Evolutionary conservation across 2,888 invertebrate species (phyloP).

Genomic region (Boloria euphrosyne): DNA sequence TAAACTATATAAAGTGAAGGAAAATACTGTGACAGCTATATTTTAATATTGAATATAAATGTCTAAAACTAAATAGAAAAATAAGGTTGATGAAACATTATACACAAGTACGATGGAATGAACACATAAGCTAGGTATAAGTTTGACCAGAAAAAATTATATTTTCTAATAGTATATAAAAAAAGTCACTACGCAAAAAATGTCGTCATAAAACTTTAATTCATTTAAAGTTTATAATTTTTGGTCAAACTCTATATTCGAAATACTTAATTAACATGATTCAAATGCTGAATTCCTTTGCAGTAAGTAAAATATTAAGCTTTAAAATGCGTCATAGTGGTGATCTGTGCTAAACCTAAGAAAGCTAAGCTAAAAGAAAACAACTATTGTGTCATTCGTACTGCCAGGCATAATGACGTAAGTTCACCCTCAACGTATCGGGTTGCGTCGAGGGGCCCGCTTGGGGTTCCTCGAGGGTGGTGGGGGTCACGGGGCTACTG

Average conservation of each 20-base stretch:
- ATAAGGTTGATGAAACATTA: not conserved
- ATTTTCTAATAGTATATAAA: too few relatives aligned
- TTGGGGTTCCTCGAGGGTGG: slow-evolving; percentile 59
- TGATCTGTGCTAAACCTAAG: slow-evolving; percentile 68
- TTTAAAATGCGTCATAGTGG: slow-evolving; percentile 49
- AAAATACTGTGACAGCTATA: slow-evolving; percentile 7
- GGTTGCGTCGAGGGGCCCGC: slow-evolving; percentile 64
- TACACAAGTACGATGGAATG: not conserved
- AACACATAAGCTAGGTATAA: slow-evolving; percentile 7
- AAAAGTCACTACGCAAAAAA: too few relatives aligned
- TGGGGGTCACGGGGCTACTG: slow-evolving; percentile 48
- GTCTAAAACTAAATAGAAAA: not conserved
- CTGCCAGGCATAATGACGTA: slow-evolving; percentile 80
- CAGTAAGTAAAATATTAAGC: slow-evolving; percentile 53
- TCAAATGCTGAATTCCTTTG: slow-evolving; percentile 81
- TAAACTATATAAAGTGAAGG: not conserved
- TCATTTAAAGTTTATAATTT: slow-evolving; percentile 36
- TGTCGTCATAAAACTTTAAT: not conserved
- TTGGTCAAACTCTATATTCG: slow-evolving; percentile 34
- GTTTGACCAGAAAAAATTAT: slow-evolving; percentile 10
- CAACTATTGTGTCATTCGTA: slow-evolving; percentile 79
- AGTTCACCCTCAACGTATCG: slow-evolving; percentile 76
- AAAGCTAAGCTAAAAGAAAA: slow-evolving; percentile 72
- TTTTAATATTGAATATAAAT: not conserved
- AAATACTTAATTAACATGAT: slow-evolving; percentile 32